Conservation (phyloP, 2,888 invertebrate species). For the Chalcis sispes region DNA sequence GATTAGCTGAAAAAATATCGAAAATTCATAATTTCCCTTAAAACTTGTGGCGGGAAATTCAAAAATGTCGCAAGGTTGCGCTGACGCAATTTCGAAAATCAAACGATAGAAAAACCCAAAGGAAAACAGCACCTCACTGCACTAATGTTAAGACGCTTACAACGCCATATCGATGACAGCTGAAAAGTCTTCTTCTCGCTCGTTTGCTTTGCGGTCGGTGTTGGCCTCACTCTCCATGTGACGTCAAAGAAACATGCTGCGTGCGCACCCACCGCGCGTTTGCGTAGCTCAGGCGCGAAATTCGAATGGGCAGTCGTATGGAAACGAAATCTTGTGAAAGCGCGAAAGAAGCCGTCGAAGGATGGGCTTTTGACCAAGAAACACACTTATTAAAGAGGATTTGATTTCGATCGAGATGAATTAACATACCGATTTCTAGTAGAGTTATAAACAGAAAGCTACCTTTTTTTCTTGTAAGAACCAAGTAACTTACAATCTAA, state of each 20-base stretch:
- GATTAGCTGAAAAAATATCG: not conserved
- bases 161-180: slow-evolving; percentile 61
- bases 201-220: not conserved
- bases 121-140: too few relatives aligned
- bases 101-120: too few relatives aligned
- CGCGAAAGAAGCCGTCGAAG: slow-evolving; percentile 20
- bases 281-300: slow-evolving; percentile 20
- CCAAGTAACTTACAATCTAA: too few relatives aligned
- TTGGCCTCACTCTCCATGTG: slow-evolving; percentile 51
- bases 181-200: slow-evolving; percentile 16
- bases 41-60: too few relatives aligned
- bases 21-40: not conserved
- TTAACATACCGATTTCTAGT: slow-evolving; percentile 34
- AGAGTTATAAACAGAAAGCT: not conserved
- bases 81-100: not conserved
- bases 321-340: slow-evolving; percentile 19
- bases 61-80: not conserved
- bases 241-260: slow-evolving; percentile 59
- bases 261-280: slow-evolving; percentile 16
- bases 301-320: slow-evolving; percentile 26
- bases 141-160: slow-evolving; percentile 43
- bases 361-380: slow-evolving; percentile 44
- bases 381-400: slow-evolving; percentile 41
- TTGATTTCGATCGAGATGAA: slow-evolving; percentile 15
- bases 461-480: not conserved